Conservation (phyloP, 2,888 invertebrate species). For the Clistopyga incitator region DNA sequence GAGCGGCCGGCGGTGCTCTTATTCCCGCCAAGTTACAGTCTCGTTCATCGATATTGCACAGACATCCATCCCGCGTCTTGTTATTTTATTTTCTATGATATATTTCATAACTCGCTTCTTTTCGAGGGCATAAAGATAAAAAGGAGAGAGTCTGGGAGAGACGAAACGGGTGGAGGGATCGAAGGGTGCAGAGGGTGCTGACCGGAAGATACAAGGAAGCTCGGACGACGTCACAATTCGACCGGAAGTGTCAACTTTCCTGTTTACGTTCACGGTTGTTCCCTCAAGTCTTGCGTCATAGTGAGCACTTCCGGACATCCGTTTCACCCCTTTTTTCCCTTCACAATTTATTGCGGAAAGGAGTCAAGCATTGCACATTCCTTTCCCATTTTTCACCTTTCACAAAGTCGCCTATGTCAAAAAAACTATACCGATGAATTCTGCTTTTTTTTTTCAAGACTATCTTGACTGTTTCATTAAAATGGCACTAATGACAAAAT, state of each 20-base stretch:
- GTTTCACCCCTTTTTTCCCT: not conserved
- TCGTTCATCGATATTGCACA: conserved; percentile 49
- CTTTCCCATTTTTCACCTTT: too few relatives aligned
- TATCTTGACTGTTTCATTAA: too few relatives aligned
- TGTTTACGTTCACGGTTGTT: conserved; percentile 57
- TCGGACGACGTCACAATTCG: conserved; percentile 36
- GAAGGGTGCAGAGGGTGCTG: conserved; percentile 22
- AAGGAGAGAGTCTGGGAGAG: not conserved
- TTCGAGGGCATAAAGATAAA: conserved; percentile 27
- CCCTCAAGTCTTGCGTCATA: conserved; percentile 14
- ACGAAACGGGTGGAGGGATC: not conserved
- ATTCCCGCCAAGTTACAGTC: conserved; percentile 20
- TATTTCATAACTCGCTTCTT: conserved; percentile 44
- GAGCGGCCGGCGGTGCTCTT: not conserved
- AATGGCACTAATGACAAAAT: too few relatives aligned
- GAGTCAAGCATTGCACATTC: too few relatives aligned
- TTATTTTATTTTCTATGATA: conserved; percentile 33
- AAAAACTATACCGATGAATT: too few relatives aligned
- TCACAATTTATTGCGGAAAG: not conserved
- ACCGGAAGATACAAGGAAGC: conserved; percentile 49
- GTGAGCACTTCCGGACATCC: not conserved
- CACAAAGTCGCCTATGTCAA: too few relatives aligned
- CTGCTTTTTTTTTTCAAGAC: too few relatives aligned
- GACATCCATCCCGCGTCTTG: conserved; percentile 26
- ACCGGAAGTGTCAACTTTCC: conserved; percentile 68